Base-by-base conservation (phyloP, 2,797 vertebrate species). In the Ambastaia sidthimunki region DNA sequence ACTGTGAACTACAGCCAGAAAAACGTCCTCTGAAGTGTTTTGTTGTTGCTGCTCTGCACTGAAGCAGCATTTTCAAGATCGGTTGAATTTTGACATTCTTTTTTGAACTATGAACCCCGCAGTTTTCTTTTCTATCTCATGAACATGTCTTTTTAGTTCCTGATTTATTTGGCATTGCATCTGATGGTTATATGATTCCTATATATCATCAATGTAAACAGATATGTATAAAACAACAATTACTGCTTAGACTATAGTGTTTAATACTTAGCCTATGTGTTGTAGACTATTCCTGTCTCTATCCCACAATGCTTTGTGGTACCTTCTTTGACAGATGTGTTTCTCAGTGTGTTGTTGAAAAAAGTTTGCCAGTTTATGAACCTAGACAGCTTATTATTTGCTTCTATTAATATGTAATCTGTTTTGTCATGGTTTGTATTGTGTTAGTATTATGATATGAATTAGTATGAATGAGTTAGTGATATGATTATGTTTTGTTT, bases 341-440 rank as follows among this genome's bases (percentile, higher is more conserved):
- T 62, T 60, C 50, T 70, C 70, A 57, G 76, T 66, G 76, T 66
- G 67, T 75, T 77, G 60, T 10, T 15, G 19, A 57, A 47, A 66
- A 66, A 25, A 59, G 3, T 5, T 57, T 67, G 34, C 3, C 31
- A 31, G 54, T 60, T 74, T 75, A 19, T 66, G 48, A 80, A 37
- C 23, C 50, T 50, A 37, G 19, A 52, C 59, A 72, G 37, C 28
- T n/a, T 78, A 50, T 52, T 52, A 69, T 82, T 77, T 69, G 31
- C 55, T 76, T 41, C 72, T 66, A 60, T 80, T 62, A 68, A 72
- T 75, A 82, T 67, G 74, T 78, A 37, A 60, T 76, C 9, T 62
- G 59, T 44, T 15, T 71, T 71, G 68, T 23, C 62, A 73, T 67
- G 65, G 21, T 65, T 80, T 34, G 54, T 82, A 77, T 84, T 73